phyloP scores from a whole-genome alignment of 23 tunicate species.

The Ascidia mentula region DNA sequence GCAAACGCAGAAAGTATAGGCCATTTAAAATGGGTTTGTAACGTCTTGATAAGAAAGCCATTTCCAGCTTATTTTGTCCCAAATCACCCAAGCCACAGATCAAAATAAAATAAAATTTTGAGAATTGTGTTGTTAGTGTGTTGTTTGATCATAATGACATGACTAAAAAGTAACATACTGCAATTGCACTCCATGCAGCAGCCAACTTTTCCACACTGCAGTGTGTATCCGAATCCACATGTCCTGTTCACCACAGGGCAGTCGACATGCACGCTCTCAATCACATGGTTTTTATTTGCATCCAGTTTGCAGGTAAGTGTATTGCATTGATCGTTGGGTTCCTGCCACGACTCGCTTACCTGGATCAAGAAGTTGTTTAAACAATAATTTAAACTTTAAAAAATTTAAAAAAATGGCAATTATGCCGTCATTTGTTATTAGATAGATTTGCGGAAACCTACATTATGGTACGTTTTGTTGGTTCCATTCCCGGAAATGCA shows the following conservation, averaged over 20 bases:
- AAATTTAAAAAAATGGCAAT: background rate
- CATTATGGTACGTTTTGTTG: background rate
- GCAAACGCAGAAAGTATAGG: too few species aligned
- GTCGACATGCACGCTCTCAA: background rate
- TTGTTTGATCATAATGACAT: too few species aligned
- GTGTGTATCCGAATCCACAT: slow-evolving; percentile 23
- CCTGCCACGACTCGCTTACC: background rate
- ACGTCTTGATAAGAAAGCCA: too few species aligned
- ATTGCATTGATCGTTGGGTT: background rate
- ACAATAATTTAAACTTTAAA: background rate
- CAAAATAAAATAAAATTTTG: too few species aligned
- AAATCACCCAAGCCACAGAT: too few species aligned
- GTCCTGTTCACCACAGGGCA: background rate
- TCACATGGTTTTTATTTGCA: background rate
- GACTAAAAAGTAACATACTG: slow-evolving; percentile 21
- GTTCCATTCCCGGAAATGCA: background rate
- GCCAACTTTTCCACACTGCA: slow-evolving; percentile 1
- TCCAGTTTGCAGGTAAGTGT: background rate
- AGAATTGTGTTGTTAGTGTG: too few species aligned
- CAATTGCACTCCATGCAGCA: slow-evolving; percentile 64
- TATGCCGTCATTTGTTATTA: too few species aligned
- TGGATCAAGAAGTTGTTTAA: background rate
- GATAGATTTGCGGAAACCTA: too few species aligned
- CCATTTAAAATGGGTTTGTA: too few species aligned
- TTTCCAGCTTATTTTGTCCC: too few species aligned